These are phyloP conservation scores for Malthinus flaveolus DNA, from an alignment of 2,888 invertebrate genomes.

Conservation along the genomic window DNA sequence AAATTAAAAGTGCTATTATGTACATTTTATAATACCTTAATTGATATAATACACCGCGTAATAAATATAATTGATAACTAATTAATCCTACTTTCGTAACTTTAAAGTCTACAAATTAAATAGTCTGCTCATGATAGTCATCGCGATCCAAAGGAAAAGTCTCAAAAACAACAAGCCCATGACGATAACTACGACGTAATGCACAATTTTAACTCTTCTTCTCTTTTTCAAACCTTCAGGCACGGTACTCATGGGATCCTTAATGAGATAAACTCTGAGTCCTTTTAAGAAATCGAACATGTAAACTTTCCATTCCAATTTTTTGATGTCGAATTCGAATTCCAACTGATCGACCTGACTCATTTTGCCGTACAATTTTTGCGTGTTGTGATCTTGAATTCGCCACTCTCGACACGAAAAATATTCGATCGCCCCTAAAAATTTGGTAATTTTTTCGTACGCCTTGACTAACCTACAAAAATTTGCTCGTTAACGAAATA, in stretches of 20 bases:
- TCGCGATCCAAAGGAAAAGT: too few relatives aligned
- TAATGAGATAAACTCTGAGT: constrained; percentile 73
- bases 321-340: constrained; percentile 74
- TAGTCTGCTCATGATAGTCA: too few relatives aligned
- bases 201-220: not conserved
- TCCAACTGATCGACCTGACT: constrained; percentile 57
- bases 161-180: too few relatives aligned
- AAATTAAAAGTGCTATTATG: too few relatives aligned
- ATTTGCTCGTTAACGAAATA: not conserved
- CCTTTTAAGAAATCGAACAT: constrained; percentile 73
- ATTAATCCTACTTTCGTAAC: too few relatives aligned
- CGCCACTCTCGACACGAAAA: constrained; percentile 76
- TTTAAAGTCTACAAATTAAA: too few relatives aligned
- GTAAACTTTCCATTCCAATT: constrained; percentile 73
- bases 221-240: constrained; percentile 44
- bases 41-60: too few relatives aligned
- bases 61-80: too few relatives aligned
- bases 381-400: constrained; percentile 68
- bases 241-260: constrained; percentile 72
- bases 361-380: constrained; percentile 61
- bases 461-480: constrained; percentile 63
- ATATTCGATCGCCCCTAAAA: constrained; percentile 70
- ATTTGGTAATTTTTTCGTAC: constrained; percentile 78
- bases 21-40: too few relatives aligned
- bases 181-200: not conserved